Conservation (phyloP, 2,797 vertebrate genomes). For the Notolabrus celidotus region DNA sequence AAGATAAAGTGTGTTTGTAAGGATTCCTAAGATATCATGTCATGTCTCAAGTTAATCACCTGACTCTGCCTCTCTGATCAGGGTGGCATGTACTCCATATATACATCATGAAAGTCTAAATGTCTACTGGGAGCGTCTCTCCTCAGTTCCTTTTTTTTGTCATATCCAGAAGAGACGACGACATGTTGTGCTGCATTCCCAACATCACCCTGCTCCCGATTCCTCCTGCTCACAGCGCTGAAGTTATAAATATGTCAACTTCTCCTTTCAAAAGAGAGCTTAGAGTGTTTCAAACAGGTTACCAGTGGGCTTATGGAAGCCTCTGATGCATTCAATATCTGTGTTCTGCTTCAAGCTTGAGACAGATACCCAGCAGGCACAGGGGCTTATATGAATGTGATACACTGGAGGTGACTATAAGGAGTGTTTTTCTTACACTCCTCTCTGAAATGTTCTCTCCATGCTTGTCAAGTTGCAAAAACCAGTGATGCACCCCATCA, state of each 20-base stretch:
- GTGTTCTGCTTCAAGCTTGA: conserved; percentile 32
- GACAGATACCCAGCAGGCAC: conserved; percentile 16
- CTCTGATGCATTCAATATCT: conserved; percentile 19
- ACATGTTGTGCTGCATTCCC: conserved; percentile 19
- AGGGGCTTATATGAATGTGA: conserved; percentile 6
- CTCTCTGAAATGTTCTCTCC: conserved; percentile 6
- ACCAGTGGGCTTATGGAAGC: conserved; percentile 28
- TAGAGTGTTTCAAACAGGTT: conserved; percentile 20
- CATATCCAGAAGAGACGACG: not conserved
- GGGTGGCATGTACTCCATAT: too few relatives aligned
- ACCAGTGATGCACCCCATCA: not conserved
- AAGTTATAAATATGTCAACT: conserved; percentile 22
- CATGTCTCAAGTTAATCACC: too few relatives aligned
- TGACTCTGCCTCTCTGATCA: not conserved
- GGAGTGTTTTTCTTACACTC: too few relatives aligned
- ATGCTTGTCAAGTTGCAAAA: conserved; percentile 17
- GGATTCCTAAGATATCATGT: too few relatives aligned
- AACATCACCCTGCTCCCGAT: not conserved
- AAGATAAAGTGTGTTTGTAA: too few relatives aligned
- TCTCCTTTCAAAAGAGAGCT: not conserved
- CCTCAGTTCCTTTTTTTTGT: not conserved
- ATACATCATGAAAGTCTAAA: not conserved
- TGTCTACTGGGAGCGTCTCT: conserved; percentile 11
- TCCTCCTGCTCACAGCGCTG: not conserved
- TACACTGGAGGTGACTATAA: conserved; percentile 29